These are phyloP conservation scores for Tuta absoluta DNA, from an alignment of 2,888 invertebrate genomes.

Conservation along the genomic window DNA sequence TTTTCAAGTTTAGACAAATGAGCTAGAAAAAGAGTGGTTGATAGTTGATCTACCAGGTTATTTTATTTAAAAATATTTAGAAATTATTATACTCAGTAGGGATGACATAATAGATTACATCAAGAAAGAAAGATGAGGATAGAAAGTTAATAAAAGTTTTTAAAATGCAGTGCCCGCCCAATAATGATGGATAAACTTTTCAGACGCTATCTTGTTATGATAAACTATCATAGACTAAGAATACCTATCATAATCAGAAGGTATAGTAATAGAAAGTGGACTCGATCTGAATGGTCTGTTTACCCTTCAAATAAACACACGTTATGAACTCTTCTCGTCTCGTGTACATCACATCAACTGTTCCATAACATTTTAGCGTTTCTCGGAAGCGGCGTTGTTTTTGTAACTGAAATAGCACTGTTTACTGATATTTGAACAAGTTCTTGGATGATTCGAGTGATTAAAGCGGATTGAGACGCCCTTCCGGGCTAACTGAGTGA, in stretches of 20 bases:
- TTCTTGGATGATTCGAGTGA: slow-evolving; percentile 6
- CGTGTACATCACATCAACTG: slow-evolving; percentile 39
- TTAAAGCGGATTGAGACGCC: slow-evolving; percentile 22
- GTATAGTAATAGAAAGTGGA: neutral
- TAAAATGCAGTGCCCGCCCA: no score
- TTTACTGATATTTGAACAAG: slow-evolving; percentile 25
- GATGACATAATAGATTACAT: no score
- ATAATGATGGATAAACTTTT: neutral
- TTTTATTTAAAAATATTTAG: no score
- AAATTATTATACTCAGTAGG: no score
- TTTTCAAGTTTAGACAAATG: no score
- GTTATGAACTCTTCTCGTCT: slow-evolving; percentile 57
- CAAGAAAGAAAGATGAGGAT: no score
- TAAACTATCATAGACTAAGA: no score
- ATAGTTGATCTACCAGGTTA: no score
- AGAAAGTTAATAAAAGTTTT: no score
- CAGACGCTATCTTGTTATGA: neutral
- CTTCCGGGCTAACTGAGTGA: slow-evolving; percentile 1
- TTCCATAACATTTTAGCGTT: slow-evolving; percentile 60
- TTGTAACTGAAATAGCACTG: slow-evolving; percentile 24
- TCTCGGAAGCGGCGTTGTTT: slow-evolving; percentile 47
- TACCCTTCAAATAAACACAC: slow-evolving; percentile 17
- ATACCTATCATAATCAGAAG: neutral
- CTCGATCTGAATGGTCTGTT: neutral
- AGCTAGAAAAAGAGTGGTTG: no score